Base-by-base conservation (phyloP, 2,113 vertebrate genomes). In the Lota lota region DNA sequence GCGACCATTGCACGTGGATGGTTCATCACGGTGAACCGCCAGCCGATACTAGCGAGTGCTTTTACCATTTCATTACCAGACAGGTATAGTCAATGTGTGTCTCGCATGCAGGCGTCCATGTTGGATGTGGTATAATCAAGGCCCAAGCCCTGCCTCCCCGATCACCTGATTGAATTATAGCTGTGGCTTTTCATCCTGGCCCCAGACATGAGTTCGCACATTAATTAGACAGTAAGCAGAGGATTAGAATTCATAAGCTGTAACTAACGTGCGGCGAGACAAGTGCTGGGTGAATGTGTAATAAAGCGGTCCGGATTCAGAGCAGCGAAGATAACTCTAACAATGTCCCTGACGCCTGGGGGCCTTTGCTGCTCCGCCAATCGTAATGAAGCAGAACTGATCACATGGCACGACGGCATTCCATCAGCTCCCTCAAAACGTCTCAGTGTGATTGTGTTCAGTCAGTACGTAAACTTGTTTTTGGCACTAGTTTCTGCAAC, bases 211-310 rank as follows among this genome's bases (percentile, higher is more conserved):
- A 75, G 70, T 69, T 51, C 60, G 15, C 36, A 75, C 69, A 75
- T 76, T 79, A 78, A 89, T 85, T 76, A 72, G 64, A 69, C 73
- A 58, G 63, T 79, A 81, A 81, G 78, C 76, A 69, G 60, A 62
- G 24, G 67, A 77, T 75, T 74, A 61, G 73, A 76, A 83, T 77
- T 66, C 66, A 77, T 68, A 70, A 82, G 71, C 15, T 12, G 53
- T 63, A 69, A 63, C 62, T 63, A 69, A 63, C 62, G 74, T 64
- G 70, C 68, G 71, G 70, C 51, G 73, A 28, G 28, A 73, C 65
- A 54, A 70, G 65, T 47, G 65, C 47, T 6, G 17, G 53, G 53
- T 56, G 53, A 17, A 33, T 58, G 68, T 53, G 64, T 80, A 73
- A 70, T 73, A 33, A 69, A 61, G n/a, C 21, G 53, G 17, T 33